phyloP scores from a whole-genome alignment of 2,888 invertebrate genomes.

The Brachypalpus laphriformis region DNA sequence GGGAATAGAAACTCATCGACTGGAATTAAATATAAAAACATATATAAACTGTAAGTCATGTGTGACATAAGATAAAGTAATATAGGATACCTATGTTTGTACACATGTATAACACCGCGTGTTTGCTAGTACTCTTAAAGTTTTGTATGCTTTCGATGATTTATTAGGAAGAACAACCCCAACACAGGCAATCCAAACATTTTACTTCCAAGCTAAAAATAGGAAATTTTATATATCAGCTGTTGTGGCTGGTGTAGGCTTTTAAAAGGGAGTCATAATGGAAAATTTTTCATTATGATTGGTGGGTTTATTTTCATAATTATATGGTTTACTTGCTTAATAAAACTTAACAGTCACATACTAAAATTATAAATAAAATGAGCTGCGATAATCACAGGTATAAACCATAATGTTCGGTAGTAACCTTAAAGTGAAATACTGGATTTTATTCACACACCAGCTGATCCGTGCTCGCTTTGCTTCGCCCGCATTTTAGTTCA shows the following conservation, averaged over 20 bases:
- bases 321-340: not conserved
- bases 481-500: too few relatives aligned
- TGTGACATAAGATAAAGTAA: not conserved
- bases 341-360: not conserved
- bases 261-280: not conserved
- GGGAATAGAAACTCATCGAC: not conserved
- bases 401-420: not conserved
- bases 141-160: not conserved
- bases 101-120: not conserved
- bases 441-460: too few relatives aligned
- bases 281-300: not conserved
- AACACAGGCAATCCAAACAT: not conserved
- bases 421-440: too few relatives aligned
- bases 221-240: not conserved
- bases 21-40: not conserved
- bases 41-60: not conserved
- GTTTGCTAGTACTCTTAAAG: too few relatives aligned
- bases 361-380: not conserved
- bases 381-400: not conserved
- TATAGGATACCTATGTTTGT: too few relatives aligned
- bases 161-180: not conserved
- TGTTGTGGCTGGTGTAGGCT: not conserved
- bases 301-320: not conserved
- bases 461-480: too few relatives aligned
- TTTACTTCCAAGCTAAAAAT: conserved; percentile 5